Conservation (phyloP, 2,888 invertebrate genomes). For the Arctia plantaginis region DNA sequence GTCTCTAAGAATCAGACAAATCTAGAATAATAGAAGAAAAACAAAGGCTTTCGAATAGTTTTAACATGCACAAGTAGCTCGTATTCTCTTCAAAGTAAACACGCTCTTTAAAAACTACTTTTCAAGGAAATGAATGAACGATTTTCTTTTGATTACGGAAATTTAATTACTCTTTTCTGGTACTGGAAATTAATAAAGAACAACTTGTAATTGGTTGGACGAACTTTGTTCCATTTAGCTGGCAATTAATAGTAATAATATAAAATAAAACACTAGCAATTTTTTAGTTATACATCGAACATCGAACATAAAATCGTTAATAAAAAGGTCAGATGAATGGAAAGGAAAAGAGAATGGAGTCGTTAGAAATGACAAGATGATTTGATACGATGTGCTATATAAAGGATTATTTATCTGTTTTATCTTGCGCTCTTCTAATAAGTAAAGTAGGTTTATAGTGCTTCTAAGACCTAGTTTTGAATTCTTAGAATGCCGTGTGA, state of each 20-base stretch:
- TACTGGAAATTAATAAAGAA: constrained; percentile 2
- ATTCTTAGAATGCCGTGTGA: too few relatives aligned
- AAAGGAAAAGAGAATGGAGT: neutral
- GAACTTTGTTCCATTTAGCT: neutral
- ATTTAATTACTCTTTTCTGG: constrained; percentile 5
- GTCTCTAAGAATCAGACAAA: too few relatives aligned
- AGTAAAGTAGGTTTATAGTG: too few relatives aligned
- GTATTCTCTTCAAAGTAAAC: neutral
- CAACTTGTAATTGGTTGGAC: neutral
- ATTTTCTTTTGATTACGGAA: constrained; percentile 3
- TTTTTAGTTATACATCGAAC: neutral
- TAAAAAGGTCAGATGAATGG: neutral
- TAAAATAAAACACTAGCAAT: neutral
- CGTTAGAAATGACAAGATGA: too few relatives aligned
- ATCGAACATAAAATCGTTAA: neutral
- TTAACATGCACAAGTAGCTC: neutral
- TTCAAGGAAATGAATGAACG: neutral
- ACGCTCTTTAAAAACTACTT: neutral
- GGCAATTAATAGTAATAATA: neutral
- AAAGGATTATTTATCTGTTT: too few relatives aligned
- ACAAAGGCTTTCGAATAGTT: neutral
- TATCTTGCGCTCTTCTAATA: too few relatives aligned
- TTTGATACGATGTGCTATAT: too few relatives aligned
- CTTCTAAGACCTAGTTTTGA: too few relatives aligned
- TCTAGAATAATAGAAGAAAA: neutral